These are phyloP conservation scores for Acanthaster planci DNA, from an alignment of 35 echinoderm and acorn worm genomes.

Conservation along the genomic window DNA sequence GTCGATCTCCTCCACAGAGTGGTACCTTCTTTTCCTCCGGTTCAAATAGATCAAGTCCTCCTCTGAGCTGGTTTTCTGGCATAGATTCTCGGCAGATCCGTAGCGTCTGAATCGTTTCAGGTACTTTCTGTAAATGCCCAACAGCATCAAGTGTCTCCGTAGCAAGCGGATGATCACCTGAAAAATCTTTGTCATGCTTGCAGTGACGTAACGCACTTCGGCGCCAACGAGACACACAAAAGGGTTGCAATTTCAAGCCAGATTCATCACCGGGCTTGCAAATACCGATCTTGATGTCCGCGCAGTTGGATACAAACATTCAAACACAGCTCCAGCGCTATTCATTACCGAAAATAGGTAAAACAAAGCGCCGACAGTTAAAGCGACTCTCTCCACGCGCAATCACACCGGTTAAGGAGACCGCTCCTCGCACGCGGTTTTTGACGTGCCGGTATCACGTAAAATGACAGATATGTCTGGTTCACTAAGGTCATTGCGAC, in stretches of 20 bases:
- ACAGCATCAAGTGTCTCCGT: conserved; percentile 62
- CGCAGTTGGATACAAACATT: too few relatives aligned
- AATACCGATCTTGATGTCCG: too few relatives aligned
- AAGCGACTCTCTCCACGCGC: too few relatives aligned
- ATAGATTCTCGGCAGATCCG: conserved; percentile 59
- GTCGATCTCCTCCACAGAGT: conserved; percentile 48
- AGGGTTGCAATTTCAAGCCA: background rate
- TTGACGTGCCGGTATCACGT: too few relatives aligned
- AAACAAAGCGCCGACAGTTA: too few relatives aligned
- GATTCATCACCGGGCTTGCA: too few relatives aligned
- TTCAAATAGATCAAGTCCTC: conserved; percentile 43
- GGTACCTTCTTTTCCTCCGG: conserved; percentile 58
- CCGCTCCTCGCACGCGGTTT: too few relatives aligned
- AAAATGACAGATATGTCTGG: too few relatives aligned
- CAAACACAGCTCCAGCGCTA: too few relatives aligned
- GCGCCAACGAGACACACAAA: background rate
- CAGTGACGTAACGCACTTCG: background rate
- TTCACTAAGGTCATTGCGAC: too few relatives aligned
- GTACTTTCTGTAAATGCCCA: conserved; percentile 67
- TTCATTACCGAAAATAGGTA: too few relatives aligned
- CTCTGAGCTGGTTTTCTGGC: conserved; percentile 38
- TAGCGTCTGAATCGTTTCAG: conserved; percentile 57
- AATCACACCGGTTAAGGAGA: too few relatives aligned
- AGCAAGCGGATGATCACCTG: conserved; percentile 71
- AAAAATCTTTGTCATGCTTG: conserved; percentile 86